These are phyloP conservation scores for Euschistus heros DNA, from an alignment of 1,140 invertebrate genomes.

Conservation along the genomic window DNA sequence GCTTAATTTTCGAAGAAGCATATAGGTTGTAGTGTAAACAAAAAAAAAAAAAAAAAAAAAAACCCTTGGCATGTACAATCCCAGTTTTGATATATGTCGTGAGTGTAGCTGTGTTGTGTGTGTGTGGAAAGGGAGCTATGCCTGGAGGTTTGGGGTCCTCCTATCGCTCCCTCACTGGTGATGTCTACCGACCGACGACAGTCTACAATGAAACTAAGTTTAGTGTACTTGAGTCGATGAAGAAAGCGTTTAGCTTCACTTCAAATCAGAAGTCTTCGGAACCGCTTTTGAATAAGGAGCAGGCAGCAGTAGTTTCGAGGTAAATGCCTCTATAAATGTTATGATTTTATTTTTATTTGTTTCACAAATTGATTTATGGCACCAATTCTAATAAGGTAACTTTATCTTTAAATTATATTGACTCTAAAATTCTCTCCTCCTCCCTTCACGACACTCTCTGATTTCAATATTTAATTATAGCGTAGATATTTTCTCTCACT, in stretches of 20 bases:
- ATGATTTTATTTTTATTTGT: not conserved
- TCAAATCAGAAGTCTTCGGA: slow-evolving; percentile 41
- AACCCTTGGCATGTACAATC: slow-evolving; percentile 10
- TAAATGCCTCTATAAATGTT: slow-evolving; percentile 31
- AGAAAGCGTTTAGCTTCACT: slow-evolving; percentile 49
- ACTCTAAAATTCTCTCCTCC: too few species aligned
- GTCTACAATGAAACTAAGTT: slow-evolving; percentile 45
- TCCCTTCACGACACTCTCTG: too few species aligned
- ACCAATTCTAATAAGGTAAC: not conserved
- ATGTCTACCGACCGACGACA: slow-evolving; percentile 54
- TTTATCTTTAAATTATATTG: not conserved
- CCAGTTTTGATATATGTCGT: not conserved
- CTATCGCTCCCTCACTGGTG: slow-evolving; percentile 49
- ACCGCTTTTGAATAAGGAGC: slow-evolving; percentile 40
- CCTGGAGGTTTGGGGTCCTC: slow-evolving; percentile 48
- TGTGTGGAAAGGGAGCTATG: slow-evolving; percentile 33
- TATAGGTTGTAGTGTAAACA: too few species aligned
- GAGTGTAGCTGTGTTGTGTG: slow-evolving; percentile 12
- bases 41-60: too few species aligned
- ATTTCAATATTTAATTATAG: too few species aligned
- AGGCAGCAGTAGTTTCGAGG: slow-evolving; percentile 42
- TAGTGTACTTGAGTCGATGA: slow-evolving; percentile 47
- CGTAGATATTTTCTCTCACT: too few species aligned
- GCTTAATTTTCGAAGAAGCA: too few species aligned
- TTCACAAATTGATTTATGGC: not conserved